Evolutionary conservation across 2,797 vertebrate genomes (phyloP).

Genomic region (Triplophysa yarkandensis): DNA sequence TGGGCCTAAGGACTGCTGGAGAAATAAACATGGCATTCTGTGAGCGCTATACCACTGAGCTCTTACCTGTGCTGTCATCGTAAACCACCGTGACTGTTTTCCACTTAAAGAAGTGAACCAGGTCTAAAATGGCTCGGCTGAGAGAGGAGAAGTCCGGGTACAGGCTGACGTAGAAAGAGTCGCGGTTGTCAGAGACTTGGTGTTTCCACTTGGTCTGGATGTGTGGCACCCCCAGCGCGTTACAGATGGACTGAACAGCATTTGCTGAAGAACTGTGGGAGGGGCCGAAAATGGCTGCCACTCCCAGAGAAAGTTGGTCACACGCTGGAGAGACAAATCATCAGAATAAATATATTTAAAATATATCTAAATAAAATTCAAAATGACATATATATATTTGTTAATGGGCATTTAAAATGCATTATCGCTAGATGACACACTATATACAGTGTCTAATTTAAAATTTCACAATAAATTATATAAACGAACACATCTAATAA

Average conservation of each 20-base stretch:
- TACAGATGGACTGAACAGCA: conserved; percentile 98
- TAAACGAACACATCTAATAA: too few species aligned
- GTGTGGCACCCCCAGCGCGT: conserved; percentile 94
- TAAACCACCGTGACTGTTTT: conserved; percentile 98
- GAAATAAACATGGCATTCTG: conserved; percentile 16
- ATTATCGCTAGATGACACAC: too few species aligned
- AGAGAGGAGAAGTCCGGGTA: conserved; percentile 98
- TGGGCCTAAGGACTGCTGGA: conserved; percentile 23
- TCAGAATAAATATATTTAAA: not conserved
- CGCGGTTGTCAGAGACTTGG: conserved; percentile 98
- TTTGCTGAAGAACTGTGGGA: conserved; percentile 98
- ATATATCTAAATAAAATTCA: too few species aligned
- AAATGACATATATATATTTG: too few species aligned
- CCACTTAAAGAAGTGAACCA: conserved; percentile 99
- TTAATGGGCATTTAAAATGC: too few species aligned
- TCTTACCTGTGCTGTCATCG: conserved; percentile 95
- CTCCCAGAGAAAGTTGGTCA: conserved; percentile 96
- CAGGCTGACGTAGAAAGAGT: conserved; percentile 96
- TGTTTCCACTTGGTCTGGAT: conserved; percentile 99
- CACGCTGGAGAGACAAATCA: conserved; percentile 83
- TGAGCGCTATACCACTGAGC: not conserved
- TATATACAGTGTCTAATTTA: too few species aligned
- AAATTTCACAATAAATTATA: too few species aligned
- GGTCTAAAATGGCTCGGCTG: conserved; percentile 94
- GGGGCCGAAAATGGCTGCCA: conserved; percentile 98